phyloP scores from a whole-genome alignment of 2,113 vertebrate genomes.

The Acrocephalus kingi region DNA sequence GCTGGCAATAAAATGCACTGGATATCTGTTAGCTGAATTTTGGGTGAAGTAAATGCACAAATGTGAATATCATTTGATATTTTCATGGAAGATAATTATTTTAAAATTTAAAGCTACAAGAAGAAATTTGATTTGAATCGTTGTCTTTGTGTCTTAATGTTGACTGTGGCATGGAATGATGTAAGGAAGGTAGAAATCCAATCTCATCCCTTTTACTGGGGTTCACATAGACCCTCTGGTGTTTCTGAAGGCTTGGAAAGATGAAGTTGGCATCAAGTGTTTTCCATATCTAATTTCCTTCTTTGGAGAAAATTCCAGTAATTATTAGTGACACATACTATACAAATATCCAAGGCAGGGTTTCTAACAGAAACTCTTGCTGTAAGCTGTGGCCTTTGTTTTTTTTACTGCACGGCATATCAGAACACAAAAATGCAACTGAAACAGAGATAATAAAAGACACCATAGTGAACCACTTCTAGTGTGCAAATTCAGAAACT shows the following conservation, averaged over 20 bases:
- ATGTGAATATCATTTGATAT: not conserved
- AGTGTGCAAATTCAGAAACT: not conserved
- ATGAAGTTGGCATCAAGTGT: not conserved
- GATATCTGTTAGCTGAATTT: not conserved
- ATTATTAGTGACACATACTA: not conserved
- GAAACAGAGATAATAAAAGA: not conserved
- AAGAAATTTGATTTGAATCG: not conserved
- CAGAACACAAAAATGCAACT: not conserved
- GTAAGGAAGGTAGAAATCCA: constrained; percentile 33
- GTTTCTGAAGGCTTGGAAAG: constrained; percentile 7
- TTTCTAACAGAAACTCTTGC: not conserved
- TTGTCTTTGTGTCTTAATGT: not conserved
- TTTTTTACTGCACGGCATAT: not conserved
- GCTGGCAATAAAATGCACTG: not conserved
- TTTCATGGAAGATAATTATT: not conserved
- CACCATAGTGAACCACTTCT: not conserved
- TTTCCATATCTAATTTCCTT: constrained; percentile 40
- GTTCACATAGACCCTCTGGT: not conserved
- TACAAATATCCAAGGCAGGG: not conserved
- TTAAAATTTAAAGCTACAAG: not conserved
- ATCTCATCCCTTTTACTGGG: not conserved
- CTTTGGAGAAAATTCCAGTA: constrained; percentile 8
- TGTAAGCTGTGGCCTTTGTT: not conserved
- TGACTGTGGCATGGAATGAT: constrained; percentile 9
- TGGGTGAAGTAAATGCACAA: not conserved